These are phyloP conservation scores for Ptiloglossa arizonensis DNA, from an alignment of 1,140 invertebrate genomes.

Conservation along the genomic window DNA sequence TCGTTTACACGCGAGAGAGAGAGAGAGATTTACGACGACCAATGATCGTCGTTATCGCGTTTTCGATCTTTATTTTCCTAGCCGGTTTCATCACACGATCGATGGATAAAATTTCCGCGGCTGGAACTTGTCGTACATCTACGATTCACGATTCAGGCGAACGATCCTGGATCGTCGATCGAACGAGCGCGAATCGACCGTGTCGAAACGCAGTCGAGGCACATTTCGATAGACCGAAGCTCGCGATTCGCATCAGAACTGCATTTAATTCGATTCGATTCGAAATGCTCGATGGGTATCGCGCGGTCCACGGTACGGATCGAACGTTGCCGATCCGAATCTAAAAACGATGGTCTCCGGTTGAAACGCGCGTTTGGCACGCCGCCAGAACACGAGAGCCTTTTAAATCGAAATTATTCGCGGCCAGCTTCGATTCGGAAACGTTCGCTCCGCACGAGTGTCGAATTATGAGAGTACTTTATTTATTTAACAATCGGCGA, in stretches of 20 bases:
- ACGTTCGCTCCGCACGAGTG: not conserved
- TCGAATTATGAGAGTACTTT: not conserved
- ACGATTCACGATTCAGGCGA: not conserved
- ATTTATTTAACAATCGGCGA: too few species aligned
- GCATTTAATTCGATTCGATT: not conserved
- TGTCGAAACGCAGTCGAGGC: not conserved
- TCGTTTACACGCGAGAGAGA: not conserved
- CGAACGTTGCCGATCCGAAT: not conserved
- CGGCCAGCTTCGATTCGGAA: not conserved
- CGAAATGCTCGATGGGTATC: not conserved
- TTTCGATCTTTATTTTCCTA: not conserved
- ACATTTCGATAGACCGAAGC: not conserved
- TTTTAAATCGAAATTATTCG: not conserved
- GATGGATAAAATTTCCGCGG: too few species aligned
- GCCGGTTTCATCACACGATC: not conserved
- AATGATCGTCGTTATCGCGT: not conserved
- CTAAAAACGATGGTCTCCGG: not conserved
- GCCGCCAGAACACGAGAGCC: not conserved
- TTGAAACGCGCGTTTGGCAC: conserved; percentile 1
- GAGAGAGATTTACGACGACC: too few species aligned
- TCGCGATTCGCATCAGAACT: not conserved
- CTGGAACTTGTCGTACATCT: too few species aligned
- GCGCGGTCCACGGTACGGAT: not conserved
- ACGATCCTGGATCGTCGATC: not conserved
- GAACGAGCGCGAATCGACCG: not conserved